These are phyloP conservation scores for Caenorhabditis sp. DNA, from an alignment of 2,888 invertebrate species.

Conservation along the genomic window DNA sequence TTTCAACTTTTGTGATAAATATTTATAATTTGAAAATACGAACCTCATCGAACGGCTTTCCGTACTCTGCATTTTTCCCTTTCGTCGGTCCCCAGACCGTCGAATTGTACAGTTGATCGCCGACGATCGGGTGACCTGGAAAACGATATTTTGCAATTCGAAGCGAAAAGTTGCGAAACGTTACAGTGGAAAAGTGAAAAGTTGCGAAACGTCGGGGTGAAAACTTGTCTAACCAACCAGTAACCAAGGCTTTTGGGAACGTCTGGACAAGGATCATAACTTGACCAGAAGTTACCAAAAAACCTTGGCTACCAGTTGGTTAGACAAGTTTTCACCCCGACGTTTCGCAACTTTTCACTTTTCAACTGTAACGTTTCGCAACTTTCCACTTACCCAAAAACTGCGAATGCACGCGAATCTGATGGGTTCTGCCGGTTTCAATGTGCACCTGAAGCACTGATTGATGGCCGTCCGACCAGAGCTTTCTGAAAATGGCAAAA, in stretches of 20 bases:
- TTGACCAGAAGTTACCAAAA: no score
- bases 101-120: slow-evolving; percentile 97
- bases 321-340: no score
- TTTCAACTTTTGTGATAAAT: neutral
- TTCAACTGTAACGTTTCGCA: no score
- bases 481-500: slow-evolving; percentile 27
- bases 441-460: slow-evolving; percentile 96
- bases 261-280: no score
- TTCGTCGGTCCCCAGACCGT: slow-evolving; percentile 94
- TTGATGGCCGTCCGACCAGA: slow-evolving; percentile 83
- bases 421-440: slow-evolving; percentile 97
- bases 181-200: neutral
- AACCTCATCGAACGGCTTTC: slow-evolving; percentile 73
- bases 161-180: neutral
- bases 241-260: no score
- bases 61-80: slow-evolving; percentile 91
- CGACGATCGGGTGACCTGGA: slow-evolving; percentile 95
- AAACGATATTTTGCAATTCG: slow-evolving; percentile 10
- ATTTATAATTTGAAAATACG: neutral
- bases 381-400: slow-evolving; percentile 88
- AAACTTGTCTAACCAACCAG: no score
- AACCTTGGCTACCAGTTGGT: no score
- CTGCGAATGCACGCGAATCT: slow-evolving; percentile 98
- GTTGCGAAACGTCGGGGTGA: no score
- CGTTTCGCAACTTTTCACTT: no score